phyloP scores from a whole-genome alignment of 2,113 vertebrate species.

The Dromiciops gliroides region DNA sequence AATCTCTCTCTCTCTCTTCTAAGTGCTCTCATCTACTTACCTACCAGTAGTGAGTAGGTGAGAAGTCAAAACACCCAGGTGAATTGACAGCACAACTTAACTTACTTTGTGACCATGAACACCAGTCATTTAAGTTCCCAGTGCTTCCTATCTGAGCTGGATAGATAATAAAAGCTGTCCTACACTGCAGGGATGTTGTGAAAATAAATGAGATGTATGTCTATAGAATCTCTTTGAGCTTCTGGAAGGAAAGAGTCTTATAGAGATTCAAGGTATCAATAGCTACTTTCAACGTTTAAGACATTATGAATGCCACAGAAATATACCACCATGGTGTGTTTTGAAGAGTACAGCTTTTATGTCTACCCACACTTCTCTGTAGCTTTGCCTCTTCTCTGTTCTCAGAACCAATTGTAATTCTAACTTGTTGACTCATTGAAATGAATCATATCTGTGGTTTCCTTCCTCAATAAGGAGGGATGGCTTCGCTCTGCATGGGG shows the following conservation, averaged over 20 bases:
- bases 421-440: constrained; percentile 43
- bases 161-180: constrained; percentile 53
- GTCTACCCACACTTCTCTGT: constrained; percentile 1
- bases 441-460: constrained; percentile 55
- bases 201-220: constrained; percentile 67
- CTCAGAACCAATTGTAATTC: constrained; percentile 51
- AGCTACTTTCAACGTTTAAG: constrained; percentile 40
- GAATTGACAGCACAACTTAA: too few species aligned
- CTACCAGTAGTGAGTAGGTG: not conserved
- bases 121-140: constrained; percentile 52
- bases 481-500: constrained; percentile 5
- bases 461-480: constrained; percentile 45
- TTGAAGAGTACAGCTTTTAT: constrained; percentile 42
- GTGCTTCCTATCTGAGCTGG: constrained; percentile 33
- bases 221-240: constrained; percentile 54
- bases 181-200: constrained; percentile 55
- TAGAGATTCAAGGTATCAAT: constrained; percentile 34
- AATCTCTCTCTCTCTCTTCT: constrained; percentile 27
- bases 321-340: constrained; percentile 51
- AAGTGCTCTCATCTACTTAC: constrained; percentile 28
- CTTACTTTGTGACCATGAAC: constrained; percentile 42
- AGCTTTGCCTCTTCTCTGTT: constrained; percentile 42
- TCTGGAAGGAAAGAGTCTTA: constrained; percentile 62
- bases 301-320: constrained; percentile 46
- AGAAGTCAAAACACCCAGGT: constrained; percentile 25